Evolutionary conservation across 2,113 vertebrate species (phyloP).

Genomic region (Heterotilapia buettikoferi): DNA sequence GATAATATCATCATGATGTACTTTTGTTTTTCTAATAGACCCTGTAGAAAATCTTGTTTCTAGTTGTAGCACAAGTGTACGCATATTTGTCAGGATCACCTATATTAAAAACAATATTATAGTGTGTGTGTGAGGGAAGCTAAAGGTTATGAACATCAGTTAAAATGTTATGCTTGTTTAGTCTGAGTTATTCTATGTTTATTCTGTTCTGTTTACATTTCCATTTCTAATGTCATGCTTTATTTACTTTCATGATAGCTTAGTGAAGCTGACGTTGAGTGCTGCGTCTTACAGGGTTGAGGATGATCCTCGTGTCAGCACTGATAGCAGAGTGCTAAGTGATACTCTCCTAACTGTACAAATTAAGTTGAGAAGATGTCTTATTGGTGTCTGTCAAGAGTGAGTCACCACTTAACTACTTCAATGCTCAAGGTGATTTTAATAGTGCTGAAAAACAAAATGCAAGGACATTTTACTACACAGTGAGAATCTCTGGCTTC

Average conservation of each 20-base stretch:
- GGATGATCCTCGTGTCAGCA: background rate
- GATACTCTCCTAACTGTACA: background rate
- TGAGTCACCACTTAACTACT: background rate
- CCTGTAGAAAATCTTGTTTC: background rate
- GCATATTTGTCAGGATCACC: background rate
- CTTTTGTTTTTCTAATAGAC: background rate
- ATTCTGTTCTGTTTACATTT: background rate
- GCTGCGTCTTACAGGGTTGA: background rate
- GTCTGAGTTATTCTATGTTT: background rate
- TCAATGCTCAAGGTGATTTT: background rate
- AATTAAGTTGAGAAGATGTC: background rate
- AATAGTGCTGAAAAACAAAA: background rate
- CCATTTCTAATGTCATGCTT: background rate
- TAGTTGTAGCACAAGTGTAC: background rate
- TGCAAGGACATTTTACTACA: background rate
- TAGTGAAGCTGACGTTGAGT: background rate
- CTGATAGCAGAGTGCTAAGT: background rate
- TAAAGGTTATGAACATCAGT: background rate
- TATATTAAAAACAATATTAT: background rate
- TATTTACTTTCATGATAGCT: background rate
- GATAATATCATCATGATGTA: background rate
- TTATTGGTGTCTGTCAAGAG: background rate
- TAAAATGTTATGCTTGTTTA: background rate
- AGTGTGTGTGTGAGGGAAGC: background rate
- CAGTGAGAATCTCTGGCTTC: background rate